phyloP scores from a whole-genome alignment of 1,140 invertebrate genomes.

The Apis cerana region DNA sequence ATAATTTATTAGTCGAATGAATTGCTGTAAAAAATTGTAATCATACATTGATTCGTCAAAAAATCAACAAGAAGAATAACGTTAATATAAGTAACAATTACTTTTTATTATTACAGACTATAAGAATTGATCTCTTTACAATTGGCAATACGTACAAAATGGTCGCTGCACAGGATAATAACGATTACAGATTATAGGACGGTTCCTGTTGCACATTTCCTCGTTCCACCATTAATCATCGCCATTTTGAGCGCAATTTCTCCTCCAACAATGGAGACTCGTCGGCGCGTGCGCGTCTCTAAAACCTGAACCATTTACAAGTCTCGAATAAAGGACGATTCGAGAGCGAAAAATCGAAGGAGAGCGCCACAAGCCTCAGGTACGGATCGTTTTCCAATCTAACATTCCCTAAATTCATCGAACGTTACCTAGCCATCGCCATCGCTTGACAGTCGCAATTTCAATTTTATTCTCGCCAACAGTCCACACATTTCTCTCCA shows the following conservation, averaged over 20 bases:
- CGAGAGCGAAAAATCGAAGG: slow-evolving; percentile 7
- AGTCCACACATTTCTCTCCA: neutral
- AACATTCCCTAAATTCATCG: neutral
- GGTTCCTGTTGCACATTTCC: slow-evolving; percentile 53
- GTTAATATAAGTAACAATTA: slow-evolving; percentile 65
- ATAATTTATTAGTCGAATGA: no score
- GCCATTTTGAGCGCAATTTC: slow-evolving; percentile 10
- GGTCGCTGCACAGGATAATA: slow-evolving; percentile 50
- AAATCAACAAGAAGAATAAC: neutral
- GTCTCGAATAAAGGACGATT: neutral
- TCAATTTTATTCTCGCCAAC: neutral
- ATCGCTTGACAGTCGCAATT: no score
- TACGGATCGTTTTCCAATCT: slow-evolving; percentile 31
- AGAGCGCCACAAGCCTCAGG: slow-evolving; percentile 16
- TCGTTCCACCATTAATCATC: slow-evolving; percentile 1
- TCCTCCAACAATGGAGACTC: neutral
- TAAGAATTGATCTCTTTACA: slow-evolving; percentile 68
- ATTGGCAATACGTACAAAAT: slow-evolving; percentile 67
- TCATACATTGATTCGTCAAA: no score
- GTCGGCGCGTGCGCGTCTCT: neutral
- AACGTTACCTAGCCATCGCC: neutral
- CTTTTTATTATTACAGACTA: slow-evolving; percentile 68
- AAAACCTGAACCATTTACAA: no score
- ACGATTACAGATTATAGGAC: slow-evolving; percentile 53
- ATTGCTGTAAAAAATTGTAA: no score